A percentile compares a stretch with the other conserved stretches of the same genome.
Evolutionary conservation across 2,888 invertebrate genomes (phyloP).

Genomic region (Caenorhabditis afra): DNA sequence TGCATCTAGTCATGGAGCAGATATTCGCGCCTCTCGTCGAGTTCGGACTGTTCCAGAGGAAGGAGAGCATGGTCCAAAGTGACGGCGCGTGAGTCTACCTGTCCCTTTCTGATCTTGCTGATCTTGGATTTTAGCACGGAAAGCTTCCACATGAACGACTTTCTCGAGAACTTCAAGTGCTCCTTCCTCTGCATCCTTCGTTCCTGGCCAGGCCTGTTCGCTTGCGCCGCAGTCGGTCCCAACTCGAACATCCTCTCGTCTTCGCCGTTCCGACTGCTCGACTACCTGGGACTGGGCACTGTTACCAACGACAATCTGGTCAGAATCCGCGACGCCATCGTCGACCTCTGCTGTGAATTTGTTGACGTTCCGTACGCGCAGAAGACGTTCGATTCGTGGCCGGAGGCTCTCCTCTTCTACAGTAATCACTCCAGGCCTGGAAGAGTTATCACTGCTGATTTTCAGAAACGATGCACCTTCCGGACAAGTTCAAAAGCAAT

Average conservation of each 20-base stretch:
- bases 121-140: constrained; percentile 32
- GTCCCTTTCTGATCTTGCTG: not conserved
- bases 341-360: constrained; percentile 77
- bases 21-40: constrained; percentile 95
- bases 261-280: constrained; percentile 73
- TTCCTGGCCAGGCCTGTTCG: constrained; percentile 85
- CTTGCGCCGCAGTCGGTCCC: constrained; percentile 70
- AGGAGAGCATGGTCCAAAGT: constrained; percentile 30
- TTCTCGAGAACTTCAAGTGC: constrained; percentile 62
- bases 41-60: constrained; percentile 73
- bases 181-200: constrained; percentile 68
- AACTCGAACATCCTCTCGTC: constrained; percentile 62
- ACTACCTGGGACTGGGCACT: constrained; percentile 72
- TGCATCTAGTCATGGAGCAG: constrained; percentile 85
- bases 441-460: too few species aligned
- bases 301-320: constrained; percentile 67
- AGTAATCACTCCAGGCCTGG: constrained; percentile 22
- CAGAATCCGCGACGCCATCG: constrained; percentile 71
- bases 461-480: constrained; percentile 60
- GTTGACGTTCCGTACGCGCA: constrained; percentile 74
- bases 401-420: constrained; percentile 72
- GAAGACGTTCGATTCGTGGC: constrained; percentile 72
- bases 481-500: constrained; percentile 61
- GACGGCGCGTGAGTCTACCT: constrained; percentile 19
- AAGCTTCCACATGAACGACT: constrained; percentile 49